Conservation (phyloP, 2,888 invertebrate species). For the Hyposoter dolosus region DNA sequence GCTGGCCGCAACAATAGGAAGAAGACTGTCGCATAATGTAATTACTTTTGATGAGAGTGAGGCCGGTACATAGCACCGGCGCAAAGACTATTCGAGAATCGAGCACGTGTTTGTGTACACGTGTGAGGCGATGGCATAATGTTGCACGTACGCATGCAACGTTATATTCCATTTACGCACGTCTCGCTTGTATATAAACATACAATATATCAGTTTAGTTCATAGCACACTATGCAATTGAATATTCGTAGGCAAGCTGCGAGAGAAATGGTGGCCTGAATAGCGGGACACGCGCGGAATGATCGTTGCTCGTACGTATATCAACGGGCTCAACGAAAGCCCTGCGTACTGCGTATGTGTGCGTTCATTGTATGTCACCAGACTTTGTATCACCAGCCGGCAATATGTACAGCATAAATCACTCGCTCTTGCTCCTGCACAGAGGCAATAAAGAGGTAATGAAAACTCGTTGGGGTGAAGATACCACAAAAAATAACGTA, state of each 20-base stretch:
- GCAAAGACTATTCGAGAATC: slow-evolving; percentile 57
- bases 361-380: slow-evolving; percentile 62
- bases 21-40: slow-evolving; percentile 74
- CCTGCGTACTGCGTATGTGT: slow-evolving; percentile 4
- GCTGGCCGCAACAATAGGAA: neutral
- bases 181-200: slow-evolving; percentile 14
- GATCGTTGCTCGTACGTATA: slow-evolving; percentile 38
- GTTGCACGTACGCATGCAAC: neutral
- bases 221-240: slow-evolving; percentile 72
- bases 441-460: slow-evolving; percentile 60
- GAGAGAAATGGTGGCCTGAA: slow-evolving; percentile 63
- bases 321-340: slow-evolving; percentile 22
- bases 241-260: slow-evolving; percentile 75
- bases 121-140: neutral
- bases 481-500: slow-evolving; percentile 46
- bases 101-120: slow-evolving; percentile 8
- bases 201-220: slow-evolving; percentile 20
- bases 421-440: slow-evolving; percentile 58
- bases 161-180: slow-evolving; percentile 9
- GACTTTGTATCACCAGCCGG: slow-evolving; percentile 54
- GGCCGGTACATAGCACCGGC: slow-evolving; percentile 23
- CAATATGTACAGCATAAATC: slow-evolving; percentile 66
- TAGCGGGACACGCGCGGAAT: slow-evolving; percentile 56
- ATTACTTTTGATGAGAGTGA: slow-evolving; percentile 76
- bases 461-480: slow-evolving; percentile 36